Conservation (phyloP, 1,140 invertebrate species). For the Eufriesea mexicana region DNA sequence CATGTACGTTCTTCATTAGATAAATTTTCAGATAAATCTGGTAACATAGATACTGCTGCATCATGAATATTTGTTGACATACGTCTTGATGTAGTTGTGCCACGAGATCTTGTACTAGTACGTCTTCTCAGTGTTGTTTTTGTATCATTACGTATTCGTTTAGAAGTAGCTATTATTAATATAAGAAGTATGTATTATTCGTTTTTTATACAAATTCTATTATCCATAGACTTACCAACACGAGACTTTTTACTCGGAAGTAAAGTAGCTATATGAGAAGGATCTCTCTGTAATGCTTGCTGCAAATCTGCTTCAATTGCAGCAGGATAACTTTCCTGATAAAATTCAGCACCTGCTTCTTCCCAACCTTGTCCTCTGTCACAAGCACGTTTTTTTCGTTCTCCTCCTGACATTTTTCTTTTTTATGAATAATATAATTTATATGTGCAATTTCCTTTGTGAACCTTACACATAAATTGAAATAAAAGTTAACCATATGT, state of each 20-base stretch:
- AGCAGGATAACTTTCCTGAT: slow-evolving; percentile 91
- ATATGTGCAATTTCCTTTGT: not conserved
- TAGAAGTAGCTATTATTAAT: slow-evolving; percentile 79
- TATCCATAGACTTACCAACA: slow-evolving; percentile 82
- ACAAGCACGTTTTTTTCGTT: slow-evolving; percentile 83
- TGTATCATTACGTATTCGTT: slow-evolving; percentile 81
- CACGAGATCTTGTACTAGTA: slow-evolving; percentile 85
- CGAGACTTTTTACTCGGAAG: slow-evolving; percentile 90
- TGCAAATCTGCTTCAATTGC: slow-evolving; percentile 86
- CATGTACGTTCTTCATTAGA: slow-evolving; percentile 92
- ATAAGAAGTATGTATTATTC: not conserved
- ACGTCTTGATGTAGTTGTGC: slow-evolving; percentile 85
- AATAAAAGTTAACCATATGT: not conserved
- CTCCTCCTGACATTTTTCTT: slow-evolving; percentile 84
- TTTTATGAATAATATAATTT: slow-evolving; percentile 11
- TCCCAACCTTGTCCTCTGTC: slow-evolving; percentile 88
- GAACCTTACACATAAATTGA: slow-evolving; percentile 11
- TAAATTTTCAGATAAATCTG: slow-evolving; percentile 90
- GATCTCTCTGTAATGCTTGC: slow-evolving; percentile 86
- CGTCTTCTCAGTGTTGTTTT: slow-evolving; percentile 84
- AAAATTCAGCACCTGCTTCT: slow-evolving; percentile 92
- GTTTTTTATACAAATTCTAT: not conserved
- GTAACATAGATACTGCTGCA: slow-evolving; percentile 88
- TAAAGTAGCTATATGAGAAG: slow-evolving; percentile 88
- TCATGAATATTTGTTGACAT: slow-evolving; percentile 86